Conservation (phyloP, 2,888 invertebrate species). For the Drosophila merina region DNA sequence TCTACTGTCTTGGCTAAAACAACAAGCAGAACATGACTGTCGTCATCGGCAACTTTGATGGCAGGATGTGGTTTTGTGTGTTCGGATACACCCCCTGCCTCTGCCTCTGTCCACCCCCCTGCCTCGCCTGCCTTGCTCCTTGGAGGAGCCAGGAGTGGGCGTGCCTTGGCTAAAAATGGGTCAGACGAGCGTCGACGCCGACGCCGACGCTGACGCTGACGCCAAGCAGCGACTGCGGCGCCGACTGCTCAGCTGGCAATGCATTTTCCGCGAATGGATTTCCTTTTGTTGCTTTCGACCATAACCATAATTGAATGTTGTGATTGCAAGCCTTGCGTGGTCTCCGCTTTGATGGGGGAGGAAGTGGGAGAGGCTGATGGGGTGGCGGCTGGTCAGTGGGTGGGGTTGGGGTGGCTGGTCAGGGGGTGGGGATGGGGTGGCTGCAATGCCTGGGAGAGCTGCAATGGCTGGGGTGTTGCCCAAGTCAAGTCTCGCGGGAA, state of each 20-base stretch:
- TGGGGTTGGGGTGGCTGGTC: background rate
- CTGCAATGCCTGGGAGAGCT: no score
- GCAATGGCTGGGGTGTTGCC: conserved; percentile 7
- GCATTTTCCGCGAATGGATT: conserved; percentile 45
- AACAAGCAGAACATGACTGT: conserved; percentile 21
- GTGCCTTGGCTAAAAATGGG: conserved; percentile 47
- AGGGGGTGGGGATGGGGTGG: no score
- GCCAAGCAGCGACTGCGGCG: conserved; percentile 21
- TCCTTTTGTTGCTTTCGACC: conserved; percentile 35
- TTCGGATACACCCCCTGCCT: conserved; percentile 6
- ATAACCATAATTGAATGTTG: conserved; percentile 65
- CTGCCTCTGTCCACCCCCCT: background rate
- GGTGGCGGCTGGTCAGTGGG: conserved; percentile 3
- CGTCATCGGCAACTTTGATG: conserved; percentile 59
- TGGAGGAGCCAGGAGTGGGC: conserved; percentile 13
- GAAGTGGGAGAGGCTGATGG: conserved; percentile 3
- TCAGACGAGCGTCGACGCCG: conserved; percentile 43
- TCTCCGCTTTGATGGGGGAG: conserved; percentile 11
- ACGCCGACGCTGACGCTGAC: background rate
- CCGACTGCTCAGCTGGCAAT: conserved; percentile 17
- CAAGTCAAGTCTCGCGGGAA: conserved; percentile 42
- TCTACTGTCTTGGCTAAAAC: conserved; percentile 5
- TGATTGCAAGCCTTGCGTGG: conserved; percentile 52
- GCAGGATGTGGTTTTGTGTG: conserved; percentile 58
- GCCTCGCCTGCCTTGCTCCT: no score